Conservation (phyloP, 2,113 vertebrate genomes). For the Hydropotes inermis region DNA sequence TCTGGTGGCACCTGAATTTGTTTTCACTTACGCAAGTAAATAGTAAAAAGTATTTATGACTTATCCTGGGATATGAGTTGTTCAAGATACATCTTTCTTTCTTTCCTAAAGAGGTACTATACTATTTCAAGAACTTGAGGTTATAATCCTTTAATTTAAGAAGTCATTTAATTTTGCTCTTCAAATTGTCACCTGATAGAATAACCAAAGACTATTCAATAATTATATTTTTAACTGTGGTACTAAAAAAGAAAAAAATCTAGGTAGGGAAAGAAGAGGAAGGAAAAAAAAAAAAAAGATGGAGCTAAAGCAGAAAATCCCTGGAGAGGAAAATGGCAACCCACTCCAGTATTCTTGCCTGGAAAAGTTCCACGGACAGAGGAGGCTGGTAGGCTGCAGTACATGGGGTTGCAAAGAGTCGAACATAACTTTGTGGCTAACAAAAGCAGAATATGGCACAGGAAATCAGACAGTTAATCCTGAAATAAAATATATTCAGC, state of each 20-base stretch:
- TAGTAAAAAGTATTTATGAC: not conserved
- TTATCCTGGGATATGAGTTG: not conserved
- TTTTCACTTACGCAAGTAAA: not conserved
- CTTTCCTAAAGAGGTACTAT: not conserved
- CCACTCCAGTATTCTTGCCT: not conserved
- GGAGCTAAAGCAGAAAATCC: not conserved
- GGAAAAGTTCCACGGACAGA: not conserved
- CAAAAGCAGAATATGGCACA: not conserved
- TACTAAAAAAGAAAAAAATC: not conserved
- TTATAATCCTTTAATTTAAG: not conserved
- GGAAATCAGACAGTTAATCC: not conserved
- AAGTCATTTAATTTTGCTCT: constrained; percentile 26
- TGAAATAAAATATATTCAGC: not conserved
- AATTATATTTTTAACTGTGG: constrained; percentile 9
- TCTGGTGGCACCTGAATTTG: not conserved
- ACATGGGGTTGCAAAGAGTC: not conserved
- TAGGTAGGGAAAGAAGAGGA: not conserved
- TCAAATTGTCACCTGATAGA: constrained; percentile 22
- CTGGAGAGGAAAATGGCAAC: not conserved
- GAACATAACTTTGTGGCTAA: not conserved
- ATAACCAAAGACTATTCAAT: not conserved
- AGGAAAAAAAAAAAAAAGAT: not conserved
- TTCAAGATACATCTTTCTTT: constrained; percentile 5
- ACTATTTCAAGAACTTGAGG: constrained; percentile 13
- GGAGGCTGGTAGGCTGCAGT: not conserved